phyloP scores from a whole-genome alignment of 2,888 invertebrate genomes.

The Netelia virgata region DNA sequence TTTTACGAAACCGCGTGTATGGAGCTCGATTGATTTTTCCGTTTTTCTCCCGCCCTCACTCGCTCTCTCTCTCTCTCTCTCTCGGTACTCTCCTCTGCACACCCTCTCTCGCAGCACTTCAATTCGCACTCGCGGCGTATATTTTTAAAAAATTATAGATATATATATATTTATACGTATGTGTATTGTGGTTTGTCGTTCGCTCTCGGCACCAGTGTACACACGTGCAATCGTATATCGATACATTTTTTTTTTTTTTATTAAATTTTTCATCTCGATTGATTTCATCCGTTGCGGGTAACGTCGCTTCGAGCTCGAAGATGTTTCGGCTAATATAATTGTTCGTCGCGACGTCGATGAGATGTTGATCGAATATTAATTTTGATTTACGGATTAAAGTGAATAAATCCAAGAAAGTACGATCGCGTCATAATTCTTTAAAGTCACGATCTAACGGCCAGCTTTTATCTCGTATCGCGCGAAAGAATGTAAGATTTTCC shows the following conservation, averaged over 20 bases:
- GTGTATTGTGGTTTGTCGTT: slow-evolving; percentile 52
- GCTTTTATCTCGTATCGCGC: too few relatives aligned
- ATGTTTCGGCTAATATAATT: too few relatives aligned
- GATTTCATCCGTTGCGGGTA: background rate
- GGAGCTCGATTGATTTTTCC: slow-evolving; percentile 80
- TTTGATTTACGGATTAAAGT: too few relatives aligned
- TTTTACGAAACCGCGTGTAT: slow-evolving; percentile 80
- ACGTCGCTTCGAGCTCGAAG: background rate
- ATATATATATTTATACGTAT: slow-evolving; percentile 10
- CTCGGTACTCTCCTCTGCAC: slow-evolving; percentile 6
- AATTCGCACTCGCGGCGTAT: slow-evolving; percentile 37
- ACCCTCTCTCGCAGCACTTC: slow-evolving; percentile 44
- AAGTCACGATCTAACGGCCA: too few relatives aligned
- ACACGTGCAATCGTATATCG: background rate
- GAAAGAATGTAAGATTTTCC: too few relatives aligned
- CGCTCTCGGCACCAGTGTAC: slow-evolving; percentile 33
- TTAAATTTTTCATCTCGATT: slow-evolving; percentile 1
- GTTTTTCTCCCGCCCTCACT: slow-evolving; percentile 37
- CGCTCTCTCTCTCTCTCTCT: slow-evolving; percentile 21
- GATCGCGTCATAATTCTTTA: too few relatives aligned
- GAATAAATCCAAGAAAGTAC: too few relatives aligned
- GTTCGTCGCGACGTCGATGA: too few relatives aligned
- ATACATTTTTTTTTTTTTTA: slow-evolving; percentile 13
- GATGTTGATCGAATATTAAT: too few relatives aligned
- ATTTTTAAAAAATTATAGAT: slow-evolving; percentile 21